Conservation (phyloP, 2,113 vertebrate species). For the Paradisaea rubra region DNA sequence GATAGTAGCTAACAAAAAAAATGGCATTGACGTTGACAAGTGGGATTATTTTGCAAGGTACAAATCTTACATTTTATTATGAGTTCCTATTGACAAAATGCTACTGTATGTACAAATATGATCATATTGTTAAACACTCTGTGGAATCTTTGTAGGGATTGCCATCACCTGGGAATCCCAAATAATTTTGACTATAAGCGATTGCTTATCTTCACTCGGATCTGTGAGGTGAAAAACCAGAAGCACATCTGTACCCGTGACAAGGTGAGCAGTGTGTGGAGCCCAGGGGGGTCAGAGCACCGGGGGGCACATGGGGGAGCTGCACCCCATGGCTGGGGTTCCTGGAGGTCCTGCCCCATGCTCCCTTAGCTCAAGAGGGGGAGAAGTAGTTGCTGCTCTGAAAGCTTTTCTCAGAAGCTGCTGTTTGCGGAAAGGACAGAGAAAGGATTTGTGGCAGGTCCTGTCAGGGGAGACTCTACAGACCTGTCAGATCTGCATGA, state of each 20-base stretch:
- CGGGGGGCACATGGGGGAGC: fast-evolving
- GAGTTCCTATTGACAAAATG: background rate
- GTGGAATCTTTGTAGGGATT: slow-evolving; percentile 79
- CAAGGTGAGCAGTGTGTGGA: slow-evolving; percentile 70
- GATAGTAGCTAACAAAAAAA: slow-evolving; percentile 92
- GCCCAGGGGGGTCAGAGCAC: background rate
- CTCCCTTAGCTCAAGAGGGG: background rate
- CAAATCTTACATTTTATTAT: background rate
- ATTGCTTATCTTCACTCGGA: slow-evolving; percentile 85
- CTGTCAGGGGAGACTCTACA: background rate
- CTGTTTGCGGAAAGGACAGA: background rate
- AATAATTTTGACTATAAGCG: slow-evolving; percentile 92
- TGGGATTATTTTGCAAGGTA: slow-evolving; percentile 99
- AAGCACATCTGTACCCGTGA: slow-evolving; percentile 89
- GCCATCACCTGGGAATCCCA: slow-evolving; percentile 90
- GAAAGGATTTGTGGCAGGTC: background rate
- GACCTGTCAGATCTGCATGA: fast-evolving
- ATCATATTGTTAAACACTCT: background rate
- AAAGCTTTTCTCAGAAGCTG: background rate
- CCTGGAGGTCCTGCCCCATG: background rate
- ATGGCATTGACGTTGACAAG: slow-evolving; percentile 95
- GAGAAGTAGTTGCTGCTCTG: background rate
- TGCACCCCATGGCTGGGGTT: background rate
- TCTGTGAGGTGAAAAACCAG: slow-evolving; percentile 78
- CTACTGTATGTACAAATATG: background rate